Evolutionary conservation across 1,140 invertebrate species (phyloP).

Genomic region (Eurosta solidaginis): DNA sequence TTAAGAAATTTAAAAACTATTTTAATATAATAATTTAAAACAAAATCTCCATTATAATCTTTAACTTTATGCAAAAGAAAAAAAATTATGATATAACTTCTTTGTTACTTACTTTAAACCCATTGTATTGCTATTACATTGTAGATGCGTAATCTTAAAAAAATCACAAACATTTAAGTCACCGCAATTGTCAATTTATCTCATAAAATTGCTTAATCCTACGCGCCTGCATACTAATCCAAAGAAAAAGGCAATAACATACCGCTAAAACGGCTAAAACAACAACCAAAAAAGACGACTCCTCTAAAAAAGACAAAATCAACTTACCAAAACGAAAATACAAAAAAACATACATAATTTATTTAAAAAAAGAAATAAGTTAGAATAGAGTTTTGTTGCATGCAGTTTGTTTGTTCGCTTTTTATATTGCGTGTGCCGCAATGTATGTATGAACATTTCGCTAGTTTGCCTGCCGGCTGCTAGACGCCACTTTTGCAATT

Average conservation of each 20-base stretch:
- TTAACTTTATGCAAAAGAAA: too few relatives aligned
- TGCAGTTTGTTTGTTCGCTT: background rate
- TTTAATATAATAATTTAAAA: too few relatives aligned
- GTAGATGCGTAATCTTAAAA: too few relatives aligned
- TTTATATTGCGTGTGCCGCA: constrained; percentile 1
- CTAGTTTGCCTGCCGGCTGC: background rate
- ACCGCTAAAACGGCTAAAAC: background rate
- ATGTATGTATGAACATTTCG: background rate
- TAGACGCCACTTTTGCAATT: constrained; percentile 23
- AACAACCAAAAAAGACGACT: background rate
- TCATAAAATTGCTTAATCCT: background rate
- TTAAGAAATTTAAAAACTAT: too few relatives aligned
- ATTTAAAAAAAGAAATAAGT: background rate
- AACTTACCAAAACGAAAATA: background rate
- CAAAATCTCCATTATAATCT: too few relatives aligned
- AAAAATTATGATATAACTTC: too few relatives aligned
- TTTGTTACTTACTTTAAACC: too few relatives aligned
- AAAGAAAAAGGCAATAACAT: background rate
- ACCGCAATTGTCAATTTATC: constrained; percentile 7
- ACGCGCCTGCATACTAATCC: background rate
- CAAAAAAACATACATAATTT: background rate
- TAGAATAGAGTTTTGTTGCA: background rate
- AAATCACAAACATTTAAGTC: background rate
- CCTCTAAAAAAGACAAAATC: background rate
- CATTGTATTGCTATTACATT: too few relatives aligned